Percentiles rank a stretch among this genome's conserved stretches.
Conservation (phyloP, 2,113 vertebrate genomes). For the Ctenomys sociabilis region DNA sequence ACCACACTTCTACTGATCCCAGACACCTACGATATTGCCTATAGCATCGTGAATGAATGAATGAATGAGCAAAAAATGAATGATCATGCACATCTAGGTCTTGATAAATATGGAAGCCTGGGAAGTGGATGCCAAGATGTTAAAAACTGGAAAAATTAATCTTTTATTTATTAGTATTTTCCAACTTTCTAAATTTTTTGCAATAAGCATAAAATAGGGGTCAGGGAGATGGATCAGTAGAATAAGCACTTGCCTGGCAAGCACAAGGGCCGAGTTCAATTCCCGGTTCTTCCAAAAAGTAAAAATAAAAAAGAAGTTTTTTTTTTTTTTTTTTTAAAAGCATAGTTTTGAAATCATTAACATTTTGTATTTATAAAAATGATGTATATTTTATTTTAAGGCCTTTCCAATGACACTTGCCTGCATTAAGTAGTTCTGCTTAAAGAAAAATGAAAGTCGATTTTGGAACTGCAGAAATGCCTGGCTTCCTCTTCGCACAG, state of each 20-base stretch:
- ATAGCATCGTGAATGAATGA: background rate
- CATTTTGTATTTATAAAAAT: background rate
- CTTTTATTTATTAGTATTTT: background rate
- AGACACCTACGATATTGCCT: background rate
- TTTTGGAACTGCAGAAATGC: background rate
- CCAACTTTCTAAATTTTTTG: background rate
- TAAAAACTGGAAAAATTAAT: background rate
- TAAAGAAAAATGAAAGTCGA: background rate
- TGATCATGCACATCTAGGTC: background rate
- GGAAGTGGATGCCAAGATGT: background rate
- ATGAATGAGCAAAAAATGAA: background rate
- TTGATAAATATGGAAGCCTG: background rate
- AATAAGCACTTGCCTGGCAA: no score
- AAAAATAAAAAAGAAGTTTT: no score
- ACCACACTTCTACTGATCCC: background rate
- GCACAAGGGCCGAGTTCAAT: no score
- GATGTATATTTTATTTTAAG: background rate
- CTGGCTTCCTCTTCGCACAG: background rate
- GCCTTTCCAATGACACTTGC: background rate
- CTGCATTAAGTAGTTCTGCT: background rate
- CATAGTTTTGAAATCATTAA: background rate
- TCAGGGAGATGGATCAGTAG: no score
- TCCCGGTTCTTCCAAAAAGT: no score
- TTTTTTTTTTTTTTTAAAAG: no score
- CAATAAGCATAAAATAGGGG: background rate